phyloP scores from a whole-genome alignment of 2,113 vertebrate genomes.

The Cyanocitta stelleri region DNA sequence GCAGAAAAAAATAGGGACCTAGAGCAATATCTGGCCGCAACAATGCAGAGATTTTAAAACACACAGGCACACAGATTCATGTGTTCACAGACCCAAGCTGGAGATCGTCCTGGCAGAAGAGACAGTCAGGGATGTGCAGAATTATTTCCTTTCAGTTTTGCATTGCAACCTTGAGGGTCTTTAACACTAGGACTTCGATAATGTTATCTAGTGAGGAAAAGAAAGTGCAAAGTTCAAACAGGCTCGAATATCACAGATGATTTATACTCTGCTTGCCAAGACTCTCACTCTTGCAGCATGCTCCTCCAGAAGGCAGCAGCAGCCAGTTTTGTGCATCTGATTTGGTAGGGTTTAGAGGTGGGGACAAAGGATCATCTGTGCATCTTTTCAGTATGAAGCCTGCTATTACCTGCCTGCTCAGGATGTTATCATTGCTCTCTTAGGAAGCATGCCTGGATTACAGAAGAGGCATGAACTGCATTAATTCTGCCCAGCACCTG shows the following conservation, averaged over 20 bases:
- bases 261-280: neutral
- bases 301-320: slow-evolving; percentile 11
- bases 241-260: neutral
- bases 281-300: neutral
- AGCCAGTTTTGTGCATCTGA: neutral
- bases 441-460: neutral
- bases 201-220: neutral
- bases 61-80: neutral
- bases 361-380: neutral
- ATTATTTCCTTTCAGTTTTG: neutral
- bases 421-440: neutral
- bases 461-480: neutral
- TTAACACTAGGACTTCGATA: neutral
- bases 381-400: neutral
- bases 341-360: neutral
- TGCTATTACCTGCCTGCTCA: neutral
- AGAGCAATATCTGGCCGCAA: neutral
- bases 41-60: neutral
- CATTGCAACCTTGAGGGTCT: neutral
- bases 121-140: neutral
- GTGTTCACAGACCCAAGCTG: neutral
- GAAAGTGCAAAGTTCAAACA: slow-evolving; percentile 6
- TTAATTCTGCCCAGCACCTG: neutral
- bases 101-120: neutral
- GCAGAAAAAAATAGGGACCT: neutral